A percentile compares a stretch with the other conserved stretches of the same genome.
These are phyloP conservation scores for Aurelia aurita DNA, from an alignment of 30 jellyfish, hydroid and myxozoan genomes.

Conservation along the genomic window DNA sequence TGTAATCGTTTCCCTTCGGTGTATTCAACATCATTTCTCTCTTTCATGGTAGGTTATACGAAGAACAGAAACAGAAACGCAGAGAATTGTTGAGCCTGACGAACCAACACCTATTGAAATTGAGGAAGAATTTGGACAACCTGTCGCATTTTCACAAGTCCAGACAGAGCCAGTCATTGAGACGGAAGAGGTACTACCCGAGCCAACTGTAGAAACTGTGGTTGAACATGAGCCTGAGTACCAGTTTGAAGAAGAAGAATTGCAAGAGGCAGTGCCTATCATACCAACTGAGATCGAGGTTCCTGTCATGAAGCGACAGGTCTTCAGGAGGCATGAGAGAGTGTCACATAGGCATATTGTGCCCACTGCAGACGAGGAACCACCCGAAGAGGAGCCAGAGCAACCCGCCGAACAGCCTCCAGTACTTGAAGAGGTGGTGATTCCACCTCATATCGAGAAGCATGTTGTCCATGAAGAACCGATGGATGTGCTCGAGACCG, in stretches of 20 bases:
- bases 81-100: conserved; percentile 6
- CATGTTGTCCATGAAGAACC: conserved; percentile 1
- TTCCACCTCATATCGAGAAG: neutral
- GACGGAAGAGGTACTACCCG: conserved; percentile 9
- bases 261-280: neutral
- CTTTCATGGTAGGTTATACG: conserved; percentile 19
- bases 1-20: neutral
- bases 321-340: neutral
- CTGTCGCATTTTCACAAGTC: neutral
- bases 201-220: conserved; percentile 3
- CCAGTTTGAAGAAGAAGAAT: neutral
- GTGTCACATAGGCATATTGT: neutral
- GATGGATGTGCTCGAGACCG: neutral
- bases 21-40: no score
- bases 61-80: conserved; percentile 8
- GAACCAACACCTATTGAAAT: neutral
- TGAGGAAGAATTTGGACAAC: conserved; percentile 15
- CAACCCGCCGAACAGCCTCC: neutral
- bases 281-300: neutral
- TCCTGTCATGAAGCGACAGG: conserved; percentile 6
- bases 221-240: conserved; percentile 23
- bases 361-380: neutral
- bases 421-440: neutral
- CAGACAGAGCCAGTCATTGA: neutral
- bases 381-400: neutral